Evolutionary conservation across 1,140 invertebrate genomes (phyloP).

Genomic region (Tachypleus tridentatus): DNA sequence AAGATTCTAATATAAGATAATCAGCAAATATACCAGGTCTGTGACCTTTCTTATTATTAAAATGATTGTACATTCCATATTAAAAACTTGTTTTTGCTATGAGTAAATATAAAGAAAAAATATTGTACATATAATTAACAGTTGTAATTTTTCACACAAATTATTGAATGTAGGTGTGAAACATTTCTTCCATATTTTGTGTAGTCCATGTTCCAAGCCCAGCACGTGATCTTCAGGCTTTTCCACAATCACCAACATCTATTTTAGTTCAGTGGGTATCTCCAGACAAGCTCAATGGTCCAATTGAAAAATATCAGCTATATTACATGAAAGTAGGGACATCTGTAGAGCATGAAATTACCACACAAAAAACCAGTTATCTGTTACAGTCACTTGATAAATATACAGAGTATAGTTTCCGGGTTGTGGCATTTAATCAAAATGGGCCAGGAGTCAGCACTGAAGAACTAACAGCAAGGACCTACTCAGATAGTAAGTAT

Average conservation of each 20-base stretch:
- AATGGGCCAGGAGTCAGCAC: slow-evolving; percentile 69
- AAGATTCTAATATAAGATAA: too few relatives aligned
- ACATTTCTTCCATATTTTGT: slow-evolving; percentile 8
- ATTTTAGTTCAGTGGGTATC: slow-evolving; percentile 60
- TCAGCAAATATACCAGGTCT: too few relatives aligned
- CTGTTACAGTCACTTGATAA: slow-evolving; percentile 51
- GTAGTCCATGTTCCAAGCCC: slow-evolving; percentile 60
- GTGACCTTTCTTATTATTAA: too few relatives aligned
- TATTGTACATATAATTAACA: too few relatives aligned
- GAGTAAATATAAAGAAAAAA: too few relatives aligned
- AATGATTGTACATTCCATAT: too few relatives aligned
- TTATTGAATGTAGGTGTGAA: too few relatives aligned
- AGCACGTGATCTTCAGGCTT: slow-evolving; percentile 52
- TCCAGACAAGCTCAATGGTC: slow-evolving; percentile 43
- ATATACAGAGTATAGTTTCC: slow-evolving; percentile 67
- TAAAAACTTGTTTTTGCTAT: too few relatives aligned
- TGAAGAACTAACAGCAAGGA: slow-evolving; percentile 58
- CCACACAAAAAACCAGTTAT: slow-evolving; percentile 43
- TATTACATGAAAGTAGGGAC: slow-evolving; percentile 59
- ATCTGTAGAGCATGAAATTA: slow-evolving; percentile 44
- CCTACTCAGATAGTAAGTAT: slow-evolving; percentile 49
- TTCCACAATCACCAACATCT: slow-evolving; percentile 49
- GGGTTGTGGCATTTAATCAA: slow-evolving; percentile 62
- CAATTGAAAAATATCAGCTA: slow-evolving; percentile 51
- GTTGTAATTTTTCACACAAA: too few relatives aligned